These are phyloP conservation scores for Brachionus sp. DNA, from an alignment of 1,140 invertebrate species.

Conservation along the genomic window DNA sequence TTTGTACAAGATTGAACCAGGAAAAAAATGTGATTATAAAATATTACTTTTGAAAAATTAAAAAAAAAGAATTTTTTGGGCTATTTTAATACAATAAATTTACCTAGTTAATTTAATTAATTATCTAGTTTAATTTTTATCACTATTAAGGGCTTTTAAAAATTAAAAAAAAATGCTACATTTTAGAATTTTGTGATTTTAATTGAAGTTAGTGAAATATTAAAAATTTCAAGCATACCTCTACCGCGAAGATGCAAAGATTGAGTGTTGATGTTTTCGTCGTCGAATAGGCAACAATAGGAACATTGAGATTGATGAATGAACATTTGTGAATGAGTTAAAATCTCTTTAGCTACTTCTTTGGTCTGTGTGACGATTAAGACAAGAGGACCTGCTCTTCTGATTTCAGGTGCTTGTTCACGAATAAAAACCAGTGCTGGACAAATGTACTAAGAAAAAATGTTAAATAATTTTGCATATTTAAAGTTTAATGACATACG, in stretches of 20 bases:
- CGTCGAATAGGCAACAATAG: constrained; percentile 27
- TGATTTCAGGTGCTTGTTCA: constrained; percentile 23
- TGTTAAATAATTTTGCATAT: background rate
- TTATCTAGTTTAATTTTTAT: no score
- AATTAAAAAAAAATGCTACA: background rate
- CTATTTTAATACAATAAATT: no score
- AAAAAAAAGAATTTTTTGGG: no score
- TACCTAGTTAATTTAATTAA: no score
- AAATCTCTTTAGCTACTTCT: constrained; percentile 43
- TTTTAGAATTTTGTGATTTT: background rate
- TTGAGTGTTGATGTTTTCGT: constrained; percentile 43
- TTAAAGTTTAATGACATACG: background rate
- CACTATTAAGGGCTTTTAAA: background rate
- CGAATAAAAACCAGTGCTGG: constrained; percentile 20
- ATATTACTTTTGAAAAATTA: no score
- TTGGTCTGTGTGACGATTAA: constrained; percentile 40
- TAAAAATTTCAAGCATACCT: background rate
- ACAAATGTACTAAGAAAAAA: constrained; percentile 17
- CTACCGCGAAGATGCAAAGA: background rate
- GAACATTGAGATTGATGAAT: constrained; percentile 41
- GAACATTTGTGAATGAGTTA: constrained; percentile 42
- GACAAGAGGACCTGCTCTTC: constrained; percentile 6
- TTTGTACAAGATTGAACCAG: no score
- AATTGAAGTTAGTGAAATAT: background rate
- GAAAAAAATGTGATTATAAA: no score